Base-by-base conservation (phyloP, 2,113 vertebrate genomes). In the Microtus pennsylvanicus region DNA sequence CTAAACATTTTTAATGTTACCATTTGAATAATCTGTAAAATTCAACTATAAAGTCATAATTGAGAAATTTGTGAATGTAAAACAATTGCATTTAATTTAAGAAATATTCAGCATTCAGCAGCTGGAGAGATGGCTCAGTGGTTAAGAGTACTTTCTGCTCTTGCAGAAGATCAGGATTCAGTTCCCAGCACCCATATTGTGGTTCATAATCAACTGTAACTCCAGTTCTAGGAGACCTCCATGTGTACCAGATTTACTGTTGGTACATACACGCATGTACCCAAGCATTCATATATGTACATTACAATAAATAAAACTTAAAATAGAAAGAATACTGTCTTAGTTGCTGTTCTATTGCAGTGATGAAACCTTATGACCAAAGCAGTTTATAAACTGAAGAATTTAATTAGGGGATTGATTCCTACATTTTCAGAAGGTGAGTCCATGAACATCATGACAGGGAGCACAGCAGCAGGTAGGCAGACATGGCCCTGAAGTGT, bases 11-110 rank as follows among this genome's bases (percentile, higher is more conserved):
- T 94, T 94, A 76, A 33, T 55, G 24, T 93, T 86, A 42, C 26
- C 6, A 81, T 76, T 88, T 97, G 96, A 69, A 63, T 2, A 61
- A 97, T 93, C 69, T 93, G 88, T 80, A 88, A 94, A 92, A 87
- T 38, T 47, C 75, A 93, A 91, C 93, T 87, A 93, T 87, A 52
- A 97, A 90, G 38, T 7, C 38, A 89, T 96, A 47, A 13, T 96
- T 97, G 96, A 96, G 65, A n/a, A 94, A 94, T 89, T 92, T 81
- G 19, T 96, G 78, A 74, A 80, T 65, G 58, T 77, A 95, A 96
- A 97, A 81, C 85, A 87, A 90, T 65, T 58, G 45, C 42, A 96
- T 97, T 89, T 96, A 96, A 96, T 94, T 96, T 80, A 70, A 97
- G 55, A 9, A 70, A 55, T 45, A 65, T 45, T 65, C 26, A 30